Evolutionary conservation across 1,140 invertebrate genomes (phyloP).

Genomic region (Phthorimaea operculella): DNA sequence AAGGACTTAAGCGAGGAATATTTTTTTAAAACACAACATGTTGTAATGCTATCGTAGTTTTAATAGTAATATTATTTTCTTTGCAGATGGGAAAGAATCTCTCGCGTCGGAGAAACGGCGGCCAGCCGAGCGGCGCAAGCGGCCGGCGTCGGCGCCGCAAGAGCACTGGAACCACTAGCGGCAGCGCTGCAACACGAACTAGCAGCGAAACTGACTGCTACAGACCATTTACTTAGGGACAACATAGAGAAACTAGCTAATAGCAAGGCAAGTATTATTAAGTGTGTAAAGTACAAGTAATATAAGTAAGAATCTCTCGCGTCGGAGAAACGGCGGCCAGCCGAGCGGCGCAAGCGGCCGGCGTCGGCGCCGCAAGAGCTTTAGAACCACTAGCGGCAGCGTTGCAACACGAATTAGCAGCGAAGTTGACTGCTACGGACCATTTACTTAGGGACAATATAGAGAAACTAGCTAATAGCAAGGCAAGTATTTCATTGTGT

Average conservation of each 20-base stretch:
- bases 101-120: conserved; percentile 38
- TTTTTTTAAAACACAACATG: no score
- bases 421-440: conserved; percentile 79
- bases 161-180: conserved; percentile 74
- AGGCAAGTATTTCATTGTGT: no score
- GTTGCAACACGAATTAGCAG: conserved; percentile 75
- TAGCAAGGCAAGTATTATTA: conserved; percentile 68
- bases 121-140: conserved; percentile 50
- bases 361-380: conserved; percentile 65
- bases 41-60: no score
- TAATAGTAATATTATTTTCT: background rate
- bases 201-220: conserved; percentile 74
- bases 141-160: conserved; percentile 61
- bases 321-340: conserved; percentile 47
- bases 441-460: conserved; percentile 84
- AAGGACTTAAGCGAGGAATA: no score
- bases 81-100: conserved; percentile 42
- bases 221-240: conserved; percentile 78
- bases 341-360: conserved; percentile 47
- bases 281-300: no score
- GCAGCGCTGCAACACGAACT: conserved; percentile 77
- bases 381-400: conserved; percentile 76
- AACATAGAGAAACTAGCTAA: conserved; percentile 82
- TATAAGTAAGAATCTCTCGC: conserved; percentile 32
- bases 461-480: conserved; percentile 77